Base-by-base conservation (phyloP, 2,888 invertebrate species). In the Dryomyza anilis region DNA sequence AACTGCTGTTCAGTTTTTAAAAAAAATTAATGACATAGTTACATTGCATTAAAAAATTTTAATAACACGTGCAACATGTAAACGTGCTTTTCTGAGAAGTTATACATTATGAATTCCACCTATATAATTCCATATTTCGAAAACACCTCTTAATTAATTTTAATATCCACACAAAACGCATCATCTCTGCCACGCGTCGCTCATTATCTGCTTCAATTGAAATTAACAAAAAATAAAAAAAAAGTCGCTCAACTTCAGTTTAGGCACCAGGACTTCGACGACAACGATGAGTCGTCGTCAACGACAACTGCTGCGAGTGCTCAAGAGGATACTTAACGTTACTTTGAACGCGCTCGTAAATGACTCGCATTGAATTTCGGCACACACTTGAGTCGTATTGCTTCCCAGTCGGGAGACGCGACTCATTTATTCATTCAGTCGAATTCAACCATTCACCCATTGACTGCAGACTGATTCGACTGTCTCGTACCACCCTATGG, bases 191-290 rank as follows among this genome's bases (percentile, higher is more conserved):
- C 78, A 79, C 78, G 80, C 77, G 78, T 69, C 73, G 68, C 75
- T 80, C 76, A 80, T 79, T 80, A 79, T 77, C 73, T 74, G 74
- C 78, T 74, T 76, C 74, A 74, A 74, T 79, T 74, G 73, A 76
- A 75, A 73, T 73, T 69, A 68, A n/a, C n/a, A n/a, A n/a, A 72
- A 73, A 70, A 69, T 73, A 73, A 14, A 10, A 50, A 7, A 12
- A 39, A 14, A 7, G 39, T 12, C 39, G 39, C n/a, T n/a, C 27
- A 4, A n/a, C 39, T 25, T 56, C 39, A 39, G 5, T 36, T 14
- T 21, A 23, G n/a, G 21, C 19, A 33, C 8, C 36, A 16, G 8
- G 55, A 55, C 23, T 46, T 46, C 19, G 19, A 16, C 46, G 8
- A 19, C 19, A 46, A 46, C 8, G 16, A 16, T 16, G n/a, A 12